Base-by-base conservation (phyloP, 2,113 vertebrate species). In the Stigmatopora argus region DNA sequence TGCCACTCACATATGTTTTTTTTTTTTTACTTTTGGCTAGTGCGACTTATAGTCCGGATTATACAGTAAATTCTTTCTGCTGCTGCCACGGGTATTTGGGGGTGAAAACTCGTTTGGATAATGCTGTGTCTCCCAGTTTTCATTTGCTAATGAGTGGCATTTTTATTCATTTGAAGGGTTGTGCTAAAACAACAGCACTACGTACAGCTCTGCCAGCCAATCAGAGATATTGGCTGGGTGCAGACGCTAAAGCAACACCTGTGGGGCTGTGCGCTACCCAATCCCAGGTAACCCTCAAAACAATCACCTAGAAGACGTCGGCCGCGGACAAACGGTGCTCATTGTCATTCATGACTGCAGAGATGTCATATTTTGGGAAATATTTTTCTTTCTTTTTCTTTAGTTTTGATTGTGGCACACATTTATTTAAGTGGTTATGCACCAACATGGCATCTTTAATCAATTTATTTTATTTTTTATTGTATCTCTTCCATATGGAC, bases 201-300 rank as follows among this genome's bases (percentile, higher is more conserved):
- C 91, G 88, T 92, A 89, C 90, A 92, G 83, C 91, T 92, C 86
- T 90, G 86, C 85, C 90, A 92, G 89, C 90, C 91, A 89, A 90
- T 92, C 86, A 86, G 90, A 83, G 91, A 92, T 81, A 90, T 89
- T 86, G 90, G 90, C 80, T 92, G 90, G 91, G 90, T 92, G 86
- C 90, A 92, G 91, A 92, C 90, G 66, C 89, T 92, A 84, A 92
- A 91, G 87, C 91, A 92, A 86, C 91, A 92, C 77, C 90, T 92
- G 79, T 91, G 90, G 91, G 90, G 91, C 87, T 92, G 90, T 87
- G 81, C 90, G 23, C 88, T 90, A 64, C 87, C 90, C 73, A 73
- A 91, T 80, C 86, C 89, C 83, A 92, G 91, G 91, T 92, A 92
- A 91, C 65, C 81, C 21, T 63, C 61, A 47, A 49, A 26, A 70